phyloP scores from a whole-genome alignment of 1,140 invertebrate species.

The Trypoxylus dichotomus region DNA sequence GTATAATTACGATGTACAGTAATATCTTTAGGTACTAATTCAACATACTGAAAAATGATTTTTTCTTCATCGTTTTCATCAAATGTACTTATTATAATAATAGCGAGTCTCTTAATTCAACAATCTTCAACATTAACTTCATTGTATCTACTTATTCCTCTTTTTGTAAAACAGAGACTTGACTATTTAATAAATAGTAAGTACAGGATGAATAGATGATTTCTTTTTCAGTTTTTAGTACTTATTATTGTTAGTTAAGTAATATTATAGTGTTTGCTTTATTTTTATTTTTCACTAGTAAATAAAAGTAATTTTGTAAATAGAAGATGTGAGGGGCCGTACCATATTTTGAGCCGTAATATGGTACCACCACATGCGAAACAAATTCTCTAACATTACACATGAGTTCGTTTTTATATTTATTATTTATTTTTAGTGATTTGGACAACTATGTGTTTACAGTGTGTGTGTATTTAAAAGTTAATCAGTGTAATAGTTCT shows the following conservation, averaged over 20 bases:
- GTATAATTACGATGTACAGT: not conserved
- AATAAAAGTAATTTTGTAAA: not conserved
- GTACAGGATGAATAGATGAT: too few species aligned
- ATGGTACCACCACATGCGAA: conserved; percentile 35
- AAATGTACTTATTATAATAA: not conserved
- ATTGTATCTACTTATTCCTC: not conserved
- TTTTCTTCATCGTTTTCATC: conserved; percentile 12
- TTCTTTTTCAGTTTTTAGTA: not conserved
- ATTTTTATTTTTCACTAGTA: not conserved
- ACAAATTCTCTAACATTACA: too few species aligned
- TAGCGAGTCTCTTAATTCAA: not conserved
- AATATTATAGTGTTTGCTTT: not conserved
- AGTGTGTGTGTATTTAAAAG: not conserved
- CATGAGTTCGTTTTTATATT: not conserved
- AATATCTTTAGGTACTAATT: not conserved
- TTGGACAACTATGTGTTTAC: too few species aligned
- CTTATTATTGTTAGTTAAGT: not conserved
- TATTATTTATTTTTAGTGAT: not conserved
- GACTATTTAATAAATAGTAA: not conserved
- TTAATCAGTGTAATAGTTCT: not conserved
- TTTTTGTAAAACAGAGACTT: not conserved
- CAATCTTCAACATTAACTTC: not conserved
- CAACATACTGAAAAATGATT: not conserved
- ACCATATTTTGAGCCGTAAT: conserved; percentile 49
- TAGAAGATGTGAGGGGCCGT: conserved; percentile 28